Base-by-base conservation (phyloP, 2,797 vertebrate species). In the Rhyacichthys aspro region DNA sequence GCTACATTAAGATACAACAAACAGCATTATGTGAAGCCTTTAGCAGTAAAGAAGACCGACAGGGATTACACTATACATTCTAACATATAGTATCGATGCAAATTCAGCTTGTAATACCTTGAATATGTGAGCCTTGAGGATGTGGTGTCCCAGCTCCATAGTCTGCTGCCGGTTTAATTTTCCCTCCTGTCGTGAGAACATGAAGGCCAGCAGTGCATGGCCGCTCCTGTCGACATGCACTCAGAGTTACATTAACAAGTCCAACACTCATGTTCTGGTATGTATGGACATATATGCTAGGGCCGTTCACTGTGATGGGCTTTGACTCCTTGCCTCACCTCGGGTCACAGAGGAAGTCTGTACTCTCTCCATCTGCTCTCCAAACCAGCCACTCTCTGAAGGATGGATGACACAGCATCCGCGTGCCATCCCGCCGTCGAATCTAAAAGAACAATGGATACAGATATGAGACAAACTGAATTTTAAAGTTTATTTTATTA, bases 41-140 rank as follows among this genome's bases (percentile, higher is more conserved):
- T 55, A 61, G 45, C 36, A 53, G 50, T 69, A 0, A 0, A 54
- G 14, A 12, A 48, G 16, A 41, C 37, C 37, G 54, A 42, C 39
- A 23, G 10, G 2, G 28, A 10, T 38, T 48, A 16, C 47, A 38
- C 10, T 11, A 8, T 37, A 8, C 8, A 2, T 9, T 11, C 37
- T 38, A 38, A 11, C 11, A 38, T 11, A 38, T 14, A 38, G 23
- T 38, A 38, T 38, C 37, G 12, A 50, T 36, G 37, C 43, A 17
- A 42, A 63, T 53, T 17, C 38, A 43, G 46, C 18, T 66, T 42
- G 18, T 55, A 34, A 19, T 11, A 98, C 97, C 96, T 99, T 99
- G 82, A 98, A 99, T 83, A 99, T 99, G 84, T 99, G 98, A 34
- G 98, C 98, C 90, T 99, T 99, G 46, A 99, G 94, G 77, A 99